These are phyloP conservation scores for Saturnia pavonia DNA, from an alignment of 2,888 invertebrate species.

Conservation along the genomic window DNA sequence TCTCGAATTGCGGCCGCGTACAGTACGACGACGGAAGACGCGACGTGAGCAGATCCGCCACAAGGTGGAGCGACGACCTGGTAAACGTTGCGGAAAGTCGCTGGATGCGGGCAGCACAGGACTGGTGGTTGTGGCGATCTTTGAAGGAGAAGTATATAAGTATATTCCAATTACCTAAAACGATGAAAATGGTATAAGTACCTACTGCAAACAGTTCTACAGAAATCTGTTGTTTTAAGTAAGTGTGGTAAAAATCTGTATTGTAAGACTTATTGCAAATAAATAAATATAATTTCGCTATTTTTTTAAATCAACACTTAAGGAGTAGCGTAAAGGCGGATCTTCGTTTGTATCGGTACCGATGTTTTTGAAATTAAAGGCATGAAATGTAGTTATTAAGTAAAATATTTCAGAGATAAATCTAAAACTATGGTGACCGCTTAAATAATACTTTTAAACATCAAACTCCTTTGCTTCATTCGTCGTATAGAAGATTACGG, in stretches of 20 bases:
- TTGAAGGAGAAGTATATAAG: background rate
- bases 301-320: background rate
- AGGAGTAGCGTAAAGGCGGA: background rate
- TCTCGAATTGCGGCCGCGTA: too few relatives aligned
- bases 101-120: too few relatives aligned
- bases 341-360: background rate
- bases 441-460: background rate
- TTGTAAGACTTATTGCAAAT: background rate
- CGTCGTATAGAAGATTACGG: background rate
- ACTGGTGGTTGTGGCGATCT: too few relatives aligned
- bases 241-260: background rate
- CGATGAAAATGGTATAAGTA: background rate
- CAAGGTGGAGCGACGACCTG: too few relatives aligned
- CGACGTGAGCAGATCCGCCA: too few relatives aligned
- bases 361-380: background rate
- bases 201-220: background rate
- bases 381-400: too few relatives aligned
- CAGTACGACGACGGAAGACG: too few relatives aligned
- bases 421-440: background rate
- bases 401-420: background rate
- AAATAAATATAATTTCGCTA: background rate
- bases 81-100: too few relatives aligned
- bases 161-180: background rate
- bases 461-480: background rate
- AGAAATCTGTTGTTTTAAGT: background rate